Evolutionary conservation across 2,797 vertebrate genomes (phyloP), one percentile per base, ranked within the genome.

Genomic region (Enteromius radiatus): DNA sequence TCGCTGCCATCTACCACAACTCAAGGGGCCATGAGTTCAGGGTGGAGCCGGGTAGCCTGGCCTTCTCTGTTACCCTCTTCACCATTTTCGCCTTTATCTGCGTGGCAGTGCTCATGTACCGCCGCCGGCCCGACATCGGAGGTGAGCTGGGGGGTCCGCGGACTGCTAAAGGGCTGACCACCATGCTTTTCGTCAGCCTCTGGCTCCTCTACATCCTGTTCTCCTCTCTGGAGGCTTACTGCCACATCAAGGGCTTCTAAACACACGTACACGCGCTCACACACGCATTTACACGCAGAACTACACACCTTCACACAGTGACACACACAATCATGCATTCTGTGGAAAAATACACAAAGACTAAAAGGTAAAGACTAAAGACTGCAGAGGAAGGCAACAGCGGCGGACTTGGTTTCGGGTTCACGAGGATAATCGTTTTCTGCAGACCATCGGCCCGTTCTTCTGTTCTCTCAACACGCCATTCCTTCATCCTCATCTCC

Each of bases 181-280:
- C 95, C 91, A 95, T 94, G 93, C 95, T 99, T 86, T 99, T 99
- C 88, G 7, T 97, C 92, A 97, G 98, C 89, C 96, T 99, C 87
- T 99, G 98, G 98, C 96, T 99, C 89, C 94, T 99, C 94, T 99
- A 99, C 95, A 99, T 99, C 95, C 96, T 99, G 90, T 98, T 99
- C 96, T 99, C 98, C 90, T 99, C 98, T 86, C 96, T 99, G 95
- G 98, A 99, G 95, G 98, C 97, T 92, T 99, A 99, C 95, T 99
- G 98, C 96, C 98, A 99, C 96, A 97, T 99, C 96, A 94, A 95
- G 91, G 98, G 97, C 95, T 99, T 99, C 97, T 99, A 96, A 95
- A 90, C 45, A 84, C 67, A 76, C 74, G 6, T 41, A 76, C 83
- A 23, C 81, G 80, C 80, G 64, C 36, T 56, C 71, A 64, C 15